A percentile compares a stretch with the other conserved stretches of the same genome.
These are phyloP conservation scores for Bombus impatiens DNA, from an alignment of 1,140 invertebrate genomes.

Conservation along the genomic window DNA sequence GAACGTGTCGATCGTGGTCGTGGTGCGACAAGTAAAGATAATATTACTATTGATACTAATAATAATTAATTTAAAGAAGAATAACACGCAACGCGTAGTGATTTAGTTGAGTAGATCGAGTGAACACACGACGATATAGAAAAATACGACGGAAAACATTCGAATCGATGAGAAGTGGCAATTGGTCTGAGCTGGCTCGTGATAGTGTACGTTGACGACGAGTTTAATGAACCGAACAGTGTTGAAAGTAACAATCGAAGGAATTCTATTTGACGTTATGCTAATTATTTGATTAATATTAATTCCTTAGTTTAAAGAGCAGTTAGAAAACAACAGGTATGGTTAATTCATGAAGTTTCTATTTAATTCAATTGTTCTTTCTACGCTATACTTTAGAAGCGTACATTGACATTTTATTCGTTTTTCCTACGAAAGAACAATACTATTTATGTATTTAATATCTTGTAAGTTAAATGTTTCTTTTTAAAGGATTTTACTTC, in stretches of 20 bases:
- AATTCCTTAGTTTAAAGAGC: background rate
- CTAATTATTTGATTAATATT: background rate
- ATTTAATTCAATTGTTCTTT: too few species aligned
- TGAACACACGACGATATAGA: background rate
- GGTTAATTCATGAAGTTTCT: background rate
- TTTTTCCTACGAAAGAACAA: too few species aligned
- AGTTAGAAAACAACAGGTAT: too few species aligned
- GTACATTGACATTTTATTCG: too few species aligned
- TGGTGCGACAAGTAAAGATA: conserved; percentile 12
- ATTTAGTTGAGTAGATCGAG: conserved; percentile 36
- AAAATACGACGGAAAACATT: conserved; percentile 1
- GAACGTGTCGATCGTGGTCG: conserved; percentile 14
- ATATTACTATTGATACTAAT: conserved; percentile 1
- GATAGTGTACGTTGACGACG: conserved; percentile 1
- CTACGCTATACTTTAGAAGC: background rate
- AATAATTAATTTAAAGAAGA: conserved; percentile 24
- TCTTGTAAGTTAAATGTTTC: background rate
- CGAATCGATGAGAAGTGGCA: conserved; percentile 15
- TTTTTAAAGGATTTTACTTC: background rate
- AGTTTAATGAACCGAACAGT: background rate
- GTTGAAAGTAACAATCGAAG: background rate
- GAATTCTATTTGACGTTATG: background rate
- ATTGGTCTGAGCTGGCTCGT: conserved; percentile 33
- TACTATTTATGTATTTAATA: background rate
- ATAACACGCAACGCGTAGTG: conserved; percentile 26